Evolutionary conservation across 2,888 invertebrate genomes (phyloP).

Genomic region (Pelosia muscerda): DNA sequence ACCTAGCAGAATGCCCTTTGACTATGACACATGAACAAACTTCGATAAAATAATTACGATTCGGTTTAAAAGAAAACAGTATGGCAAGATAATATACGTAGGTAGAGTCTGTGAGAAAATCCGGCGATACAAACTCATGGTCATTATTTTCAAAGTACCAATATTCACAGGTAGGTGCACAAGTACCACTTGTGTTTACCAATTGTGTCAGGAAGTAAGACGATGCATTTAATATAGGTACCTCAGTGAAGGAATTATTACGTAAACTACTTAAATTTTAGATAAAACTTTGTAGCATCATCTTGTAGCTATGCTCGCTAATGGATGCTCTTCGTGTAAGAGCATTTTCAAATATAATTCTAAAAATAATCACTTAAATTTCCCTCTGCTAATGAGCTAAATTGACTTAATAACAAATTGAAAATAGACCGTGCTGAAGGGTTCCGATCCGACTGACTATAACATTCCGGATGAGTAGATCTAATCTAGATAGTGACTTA

Average conservation of each 20-base stretch:
- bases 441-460: conserved; percentile 4
- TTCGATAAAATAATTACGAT: too few relatives aligned
- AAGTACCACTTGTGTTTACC: not conserved
- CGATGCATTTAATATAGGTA: not conserved
- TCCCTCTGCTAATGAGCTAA: not conserved
- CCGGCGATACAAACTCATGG: not conserved
- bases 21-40: too few relatives aligned
- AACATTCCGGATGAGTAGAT: conserved; percentile 31
- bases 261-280: conserved; percentile 4
- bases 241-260: not conserved
- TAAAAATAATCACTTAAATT: not conserved
- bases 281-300: not conserved
- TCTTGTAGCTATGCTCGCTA: not conserved
- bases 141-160: not conserved
- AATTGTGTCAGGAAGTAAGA: not conserved
- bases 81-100: not conserved
- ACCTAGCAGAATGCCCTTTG: not conserved
- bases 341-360: not conserved
- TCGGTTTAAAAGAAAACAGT: not conserved
- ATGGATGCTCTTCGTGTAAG: conserved; percentile 1
- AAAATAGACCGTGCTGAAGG: not conserved
- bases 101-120: not conserved
- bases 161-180: too few relatives aligned
- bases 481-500: conserved; percentile 19
- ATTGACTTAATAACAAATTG: conserved; percentile 1